Evolutionary conservation across 2,888 invertebrate genomes (phyloP), one percentile per base, ranked within the genome.

Genomic region (Tetragonula carbonaria): DNA sequence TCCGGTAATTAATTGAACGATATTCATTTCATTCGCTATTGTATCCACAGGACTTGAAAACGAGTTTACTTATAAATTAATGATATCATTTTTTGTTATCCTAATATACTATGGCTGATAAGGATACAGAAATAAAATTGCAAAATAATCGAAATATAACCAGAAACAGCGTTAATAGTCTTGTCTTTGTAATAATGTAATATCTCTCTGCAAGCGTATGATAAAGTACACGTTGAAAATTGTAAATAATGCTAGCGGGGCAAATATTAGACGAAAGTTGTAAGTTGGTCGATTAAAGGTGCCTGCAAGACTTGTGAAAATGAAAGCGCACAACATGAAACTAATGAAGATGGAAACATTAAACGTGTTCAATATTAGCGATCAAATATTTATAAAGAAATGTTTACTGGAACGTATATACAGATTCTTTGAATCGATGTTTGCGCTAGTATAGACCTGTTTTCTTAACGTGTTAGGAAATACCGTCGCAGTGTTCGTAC

Each of bases 331-430:
- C 55, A 66, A 38, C 45, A n/a, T 18, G 51, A 62, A 63, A 63
- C 74, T 66, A 75, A 75, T 66, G 74, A 75, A 55, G 66, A 75
- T 45, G 74, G 45, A 45, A 66, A 66, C 66, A 55, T 75, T 75
- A 67, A 75, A 75, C 66, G 55, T 45, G 74, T 67, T 66, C 74
- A 66, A 55, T 75, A 75, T 75, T 75, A 55, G 74, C 74, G 66
- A 75, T 75, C 66, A 75, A 75, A 75, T 75, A 75, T 75, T 75
- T 75, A 75, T 75, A 75, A 75, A 66, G 74, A 75, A 75, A 75
- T 66, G 74, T 75, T 75, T 75, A 75, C 66, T 66, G 74, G 74
- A 38, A 75, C 45, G 74, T 75, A 75, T 55, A 55, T 55, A 75
- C 74, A 66, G 65, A 66, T 75, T 66, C 66, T 67, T 45, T 75